phyloP scores from a whole-genome alignment of 2,797 vertebrate genomes.

The Rhynchonycteris naso region DNA sequence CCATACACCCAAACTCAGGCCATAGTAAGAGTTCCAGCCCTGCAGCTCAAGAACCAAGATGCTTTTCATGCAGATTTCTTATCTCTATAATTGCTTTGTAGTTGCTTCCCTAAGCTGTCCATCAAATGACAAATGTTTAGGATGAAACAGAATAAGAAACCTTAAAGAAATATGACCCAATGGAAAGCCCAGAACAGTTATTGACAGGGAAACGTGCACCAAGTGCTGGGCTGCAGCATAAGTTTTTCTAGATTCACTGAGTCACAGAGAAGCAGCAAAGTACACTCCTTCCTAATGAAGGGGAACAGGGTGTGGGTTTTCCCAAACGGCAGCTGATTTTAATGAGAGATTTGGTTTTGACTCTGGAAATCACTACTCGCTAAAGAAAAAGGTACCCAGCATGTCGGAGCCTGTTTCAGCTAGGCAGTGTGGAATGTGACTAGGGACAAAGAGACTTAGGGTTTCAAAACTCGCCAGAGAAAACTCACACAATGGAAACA shows the following conservation, averaged over 20 bases:
- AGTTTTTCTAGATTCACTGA: not conserved
- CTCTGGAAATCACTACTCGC: slow-evolving; percentile 22
- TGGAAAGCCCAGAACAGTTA: not conserved
- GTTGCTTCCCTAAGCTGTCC: not conserved
- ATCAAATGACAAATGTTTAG: not conserved
- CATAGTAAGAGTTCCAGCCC: not conserved
- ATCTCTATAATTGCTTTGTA: not conserved
- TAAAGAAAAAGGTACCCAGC: not conserved
- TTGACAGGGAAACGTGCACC: not conserved
- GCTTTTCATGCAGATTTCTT: not conserved
- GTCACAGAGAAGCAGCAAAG: not conserved
- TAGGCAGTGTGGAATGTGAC: not conserved
- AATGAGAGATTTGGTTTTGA: not conserved
- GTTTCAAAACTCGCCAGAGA: slow-evolving; percentile 13
- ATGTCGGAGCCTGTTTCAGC: not conserved
- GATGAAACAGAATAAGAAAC: not conserved
- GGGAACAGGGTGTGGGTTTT: not conserved
- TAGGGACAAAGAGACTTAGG: not conserved
- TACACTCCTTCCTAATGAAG: not conserved
- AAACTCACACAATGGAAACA: slow-evolving; percentile 45
- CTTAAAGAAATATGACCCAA: not conserved
- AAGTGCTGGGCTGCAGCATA: not conserved
- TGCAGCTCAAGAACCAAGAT: not conserved
- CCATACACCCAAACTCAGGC: not conserved
- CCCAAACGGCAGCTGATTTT: not conserved